Percentiles rank a stretch among this genome's conserved stretches.
Conservation (phyloP, 2,797 vertebrate genomes). For the Rhinichthys osculus region DNA sequence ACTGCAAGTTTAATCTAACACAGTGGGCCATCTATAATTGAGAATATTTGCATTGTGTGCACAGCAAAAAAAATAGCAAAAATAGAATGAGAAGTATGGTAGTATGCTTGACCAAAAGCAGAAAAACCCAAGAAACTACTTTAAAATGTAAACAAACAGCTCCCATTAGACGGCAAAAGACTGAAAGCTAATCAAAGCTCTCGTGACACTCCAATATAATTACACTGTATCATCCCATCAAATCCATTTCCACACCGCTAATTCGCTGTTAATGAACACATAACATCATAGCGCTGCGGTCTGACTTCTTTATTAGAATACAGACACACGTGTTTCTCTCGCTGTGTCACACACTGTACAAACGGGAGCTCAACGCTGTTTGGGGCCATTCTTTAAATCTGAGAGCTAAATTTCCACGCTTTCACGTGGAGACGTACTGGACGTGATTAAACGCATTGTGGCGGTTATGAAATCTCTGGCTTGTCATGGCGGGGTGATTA, state of each 20-base stretch:
- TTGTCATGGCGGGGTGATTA: slow-evolving; percentile 34
- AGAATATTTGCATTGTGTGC: neutral
- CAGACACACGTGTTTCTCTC: neutral
- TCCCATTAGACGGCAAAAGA: neutral
- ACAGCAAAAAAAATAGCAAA: neutral
- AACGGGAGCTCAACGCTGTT: neutral
- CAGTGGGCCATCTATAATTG: neutral
- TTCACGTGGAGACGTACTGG: neutral
- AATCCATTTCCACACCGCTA: slow-evolving; percentile 26
- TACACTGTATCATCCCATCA: slow-evolving; percentile 28
- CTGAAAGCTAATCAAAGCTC: neutral
- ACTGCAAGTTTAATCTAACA: no score
- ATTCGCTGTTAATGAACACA: slow-evolving; percentile 28
- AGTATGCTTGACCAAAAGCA: neutral
- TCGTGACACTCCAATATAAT: slow-evolving; percentile 11
- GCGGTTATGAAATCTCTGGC: slow-evolving; percentile 16
- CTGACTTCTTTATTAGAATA: slow-evolving; percentile 26
- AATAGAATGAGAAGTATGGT: neutral
- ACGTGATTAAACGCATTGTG: neutral
- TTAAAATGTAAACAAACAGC: neutral
- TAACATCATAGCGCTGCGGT: neutral
- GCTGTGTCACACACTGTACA: neutral
- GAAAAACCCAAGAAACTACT: neutral
- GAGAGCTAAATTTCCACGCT: neutral
- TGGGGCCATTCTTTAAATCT: slow-evolving; percentile 23